Base-by-base conservation (phyloP, 2,113 vertebrate species). In the Zosterops hypoxanthus region DNA sequence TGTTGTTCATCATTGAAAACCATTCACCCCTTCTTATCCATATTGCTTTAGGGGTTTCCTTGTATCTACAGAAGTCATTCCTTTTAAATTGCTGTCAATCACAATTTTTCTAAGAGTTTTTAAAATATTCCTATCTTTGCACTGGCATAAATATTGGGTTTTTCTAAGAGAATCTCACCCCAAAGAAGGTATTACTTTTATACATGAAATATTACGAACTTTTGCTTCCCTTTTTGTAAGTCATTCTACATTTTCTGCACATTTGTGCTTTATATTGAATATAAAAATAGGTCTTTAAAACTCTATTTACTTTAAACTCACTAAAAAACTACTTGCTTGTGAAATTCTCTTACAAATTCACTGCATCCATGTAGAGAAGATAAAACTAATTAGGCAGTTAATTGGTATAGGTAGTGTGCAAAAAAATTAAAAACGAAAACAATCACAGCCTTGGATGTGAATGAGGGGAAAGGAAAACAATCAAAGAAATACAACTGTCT, bases 291-390 rank as follows among this genome's bases (percentile, higher is more conserved):
- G 98, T 98, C 97, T 98, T 98, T 97, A 98, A 98, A 98, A 98
- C 97, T 98, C 98, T 98, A 97, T 97, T 97, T 97, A 97, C 78
- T 97, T 97, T 98, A 98, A 97, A 98, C 98, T 98, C 97, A 97
- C 98, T 98, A 98, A 98, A 98, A 98, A 98, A 98, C 98, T 98
- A 98, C 98, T 98, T 97, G 98, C 96, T 98, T 98, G 98, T 98
- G 98, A 98, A 98, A 98, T 98, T 98, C 98, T 98, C 98, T 98
- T 98, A 98, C 97, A 98, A 98, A 98, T 97, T 97, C 98, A 98
- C 98, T 98, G 98, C 98, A 98, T 97, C 98, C 98, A 98, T 98
- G 91, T 97, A 97, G 94, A 98, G 97, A 94, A 97, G 97, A 97
- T 95, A 97, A 96, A 98, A 98, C 85, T 92, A 97, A 98, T 97